A percentile compares a stretch with the other conserved stretches of the same genome.
These are phyloP conservation scores for Apantesis nais DNA, from an alignment of 2,888 invertebrate species.

Conservation along the genomic window DNA sequence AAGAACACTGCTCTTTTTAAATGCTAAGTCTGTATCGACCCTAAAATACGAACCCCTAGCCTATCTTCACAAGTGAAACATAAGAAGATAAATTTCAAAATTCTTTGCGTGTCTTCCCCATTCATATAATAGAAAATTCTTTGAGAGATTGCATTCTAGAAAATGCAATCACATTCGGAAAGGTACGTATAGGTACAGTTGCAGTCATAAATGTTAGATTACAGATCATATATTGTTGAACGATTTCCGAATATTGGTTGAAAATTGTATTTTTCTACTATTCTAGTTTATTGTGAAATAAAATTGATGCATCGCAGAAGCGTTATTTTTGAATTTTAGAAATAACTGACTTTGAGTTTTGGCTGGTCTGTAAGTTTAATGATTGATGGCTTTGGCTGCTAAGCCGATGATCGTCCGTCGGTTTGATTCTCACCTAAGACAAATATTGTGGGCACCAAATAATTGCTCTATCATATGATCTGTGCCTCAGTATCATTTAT, in stretches of 20 bases:
- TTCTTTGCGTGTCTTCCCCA: constrained; percentile 22
- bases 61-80: constrained; percentile 16
- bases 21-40: background rate
- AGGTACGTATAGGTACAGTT: constrained; percentile 39
- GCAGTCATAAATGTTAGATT: constrained; percentile 17
- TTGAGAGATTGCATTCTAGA: constrained; percentile 61
- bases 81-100: constrained; percentile 33
- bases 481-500: too few species aligned
- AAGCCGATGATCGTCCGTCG: too few species aligned
- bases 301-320: background rate
- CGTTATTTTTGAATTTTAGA: background rate
- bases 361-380: background rate
- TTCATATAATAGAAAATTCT: constrained; percentile 51
- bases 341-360: background rate
- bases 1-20: background rate
- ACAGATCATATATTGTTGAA: background rate
- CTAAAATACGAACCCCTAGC: constrained; percentile 11
- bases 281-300: background rate
- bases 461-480: too few species aligned
- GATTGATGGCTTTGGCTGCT: too few species aligned
- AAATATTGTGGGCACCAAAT: background rate
- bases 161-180: constrained; percentile 60
- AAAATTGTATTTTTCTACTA: background rate
- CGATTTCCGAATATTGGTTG: background rate
- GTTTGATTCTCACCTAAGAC: background rate